Conservation (phyloP, 2,113 vertebrate genomes). For the Struthidea cinerea region DNA sequence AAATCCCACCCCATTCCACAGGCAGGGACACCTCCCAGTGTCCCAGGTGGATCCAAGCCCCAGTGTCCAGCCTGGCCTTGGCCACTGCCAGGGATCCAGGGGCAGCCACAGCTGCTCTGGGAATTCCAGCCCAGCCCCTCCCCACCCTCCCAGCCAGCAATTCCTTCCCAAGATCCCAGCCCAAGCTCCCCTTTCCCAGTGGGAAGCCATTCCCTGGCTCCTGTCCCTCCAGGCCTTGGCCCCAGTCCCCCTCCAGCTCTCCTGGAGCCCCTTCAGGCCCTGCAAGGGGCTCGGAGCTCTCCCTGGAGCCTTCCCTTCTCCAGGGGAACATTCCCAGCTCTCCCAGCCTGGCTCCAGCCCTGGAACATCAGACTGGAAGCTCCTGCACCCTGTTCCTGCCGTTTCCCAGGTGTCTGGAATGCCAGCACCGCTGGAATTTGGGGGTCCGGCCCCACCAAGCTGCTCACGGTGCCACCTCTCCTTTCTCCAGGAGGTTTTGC, state of each 20-base stretch:
- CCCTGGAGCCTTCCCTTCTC: background rate
- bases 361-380: background rate
- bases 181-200: background rate
- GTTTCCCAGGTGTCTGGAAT: background rate
- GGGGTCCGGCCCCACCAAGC: background rate
- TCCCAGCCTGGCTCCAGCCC: background rate
- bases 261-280: background rate
- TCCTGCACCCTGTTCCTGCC: fast-evolving
- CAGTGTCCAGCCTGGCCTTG: background rate
- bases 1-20: background rate
- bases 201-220: background rate
- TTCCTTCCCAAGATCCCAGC: background rate
- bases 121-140: background rate
- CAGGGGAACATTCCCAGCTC: background rate
- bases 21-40: background rate
- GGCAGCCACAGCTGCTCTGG: background rate
- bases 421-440: background rate
- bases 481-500: background rate
- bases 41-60: background rate
- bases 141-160: background rate
- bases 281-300: background rate
- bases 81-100: background rate
- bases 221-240: background rate
- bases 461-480: background rate
- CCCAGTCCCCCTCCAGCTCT: background rate